These are phyloP conservation scores for Arge pagana DNA, from an alignment of 2,888 invertebrate species.

Conservation along the genomic window DNA sequence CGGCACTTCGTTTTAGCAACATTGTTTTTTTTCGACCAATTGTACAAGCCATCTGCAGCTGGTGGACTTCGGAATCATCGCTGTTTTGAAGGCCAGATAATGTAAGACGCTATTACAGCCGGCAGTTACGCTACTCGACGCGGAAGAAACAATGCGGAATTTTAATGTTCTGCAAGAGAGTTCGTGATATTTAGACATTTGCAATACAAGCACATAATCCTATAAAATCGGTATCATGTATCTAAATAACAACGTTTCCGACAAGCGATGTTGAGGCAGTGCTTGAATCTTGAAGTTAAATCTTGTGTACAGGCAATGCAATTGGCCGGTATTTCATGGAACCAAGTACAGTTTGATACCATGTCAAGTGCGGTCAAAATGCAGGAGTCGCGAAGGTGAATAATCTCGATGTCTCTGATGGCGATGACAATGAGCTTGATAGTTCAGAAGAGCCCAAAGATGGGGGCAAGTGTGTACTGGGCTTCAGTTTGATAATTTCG, in stretches of 20 bases:
- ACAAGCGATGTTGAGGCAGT: not conserved
- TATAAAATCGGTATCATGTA: conserved; percentile 2
- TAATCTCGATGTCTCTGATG: not conserved
- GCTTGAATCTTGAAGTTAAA: not conserved
- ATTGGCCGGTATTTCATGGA: conserved; percentile 6
- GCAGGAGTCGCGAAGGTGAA: conserved; percentile 3
- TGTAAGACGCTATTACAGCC: conserved; percentile 7
- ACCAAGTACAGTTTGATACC: conserved; percentile 6
- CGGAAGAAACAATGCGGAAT: conserved; percentile 1
- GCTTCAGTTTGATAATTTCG: conserved; percentile 5
- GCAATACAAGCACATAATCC: not conserved
- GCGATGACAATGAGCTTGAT: not conserved
- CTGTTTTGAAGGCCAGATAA: conserved; percentile 9
- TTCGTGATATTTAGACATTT: not conserved
- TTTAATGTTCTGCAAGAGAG: conserved; percentile 10
- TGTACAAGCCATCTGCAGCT: conserved; percentile 12
- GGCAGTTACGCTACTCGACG: conserved; percentile 1
- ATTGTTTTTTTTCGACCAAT: conserved; percentile 4
- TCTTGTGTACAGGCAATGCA: conserved; percentile 10
- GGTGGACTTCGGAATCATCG: conserved; percentile 3
- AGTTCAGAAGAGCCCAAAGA: not conserved
- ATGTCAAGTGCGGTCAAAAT: conserved; percentile 7
- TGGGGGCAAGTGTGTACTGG: conserved; percentile 4
- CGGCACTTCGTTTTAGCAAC: conserved; percentile 7
- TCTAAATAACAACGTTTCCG: not conserved